Evolutionary conservation across 2,888 invertebrate genomes (phyloP), one percentile per base, ranked within the genome.

Genomic region (Drosophila anomelani): DNA sequence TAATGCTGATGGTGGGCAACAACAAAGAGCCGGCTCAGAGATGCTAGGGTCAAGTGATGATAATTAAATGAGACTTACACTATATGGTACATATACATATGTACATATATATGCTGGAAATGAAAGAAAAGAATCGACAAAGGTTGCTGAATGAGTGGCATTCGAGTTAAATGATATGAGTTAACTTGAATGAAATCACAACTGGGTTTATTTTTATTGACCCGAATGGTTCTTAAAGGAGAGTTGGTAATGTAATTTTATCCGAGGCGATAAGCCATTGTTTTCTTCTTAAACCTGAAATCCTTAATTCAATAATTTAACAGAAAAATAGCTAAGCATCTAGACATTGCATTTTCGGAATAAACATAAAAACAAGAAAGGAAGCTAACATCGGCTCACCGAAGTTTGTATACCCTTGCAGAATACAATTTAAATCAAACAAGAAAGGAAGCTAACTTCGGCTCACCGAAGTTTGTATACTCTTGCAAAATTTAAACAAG

Each of bases 1-100:
- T 81, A 85, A 85, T 85, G 75, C 75, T 61, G 67, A 64, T 73
- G 74, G 60, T 49, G 38, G 56, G 36, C 64, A 63, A 51, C 64
- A 66, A 66, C 64, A 66, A 64, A 36, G 58, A 49, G 54, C 41
- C 47, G 43, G 49, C 41, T 23, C 36, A 34, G 39, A 23, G 38
- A 26, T 32, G 26, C 17, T 9, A 13, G 29, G 53, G 51, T 51
- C 69, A 70, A 70, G 58, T 36, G 70, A 39, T 58, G 70, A 51
- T 58, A 54, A 70, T 70, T 70, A 70, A 69, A 70, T 68, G 53
- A 26, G 44, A 32, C 20, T 44, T 36, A 17, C 39, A 20, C 51
- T 8, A 12, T 29, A 29, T 29, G 20, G 29, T 20, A 43, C 17
- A 43, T 43, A n/a, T 51, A 20, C 20, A 20, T 20, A 20, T 20